Evolutionary conservation across 2,113 vertebrate species (phyloP), one percentile per base, ranked within the genome.

Genomic region (Rhombomys opimus): DNA sequence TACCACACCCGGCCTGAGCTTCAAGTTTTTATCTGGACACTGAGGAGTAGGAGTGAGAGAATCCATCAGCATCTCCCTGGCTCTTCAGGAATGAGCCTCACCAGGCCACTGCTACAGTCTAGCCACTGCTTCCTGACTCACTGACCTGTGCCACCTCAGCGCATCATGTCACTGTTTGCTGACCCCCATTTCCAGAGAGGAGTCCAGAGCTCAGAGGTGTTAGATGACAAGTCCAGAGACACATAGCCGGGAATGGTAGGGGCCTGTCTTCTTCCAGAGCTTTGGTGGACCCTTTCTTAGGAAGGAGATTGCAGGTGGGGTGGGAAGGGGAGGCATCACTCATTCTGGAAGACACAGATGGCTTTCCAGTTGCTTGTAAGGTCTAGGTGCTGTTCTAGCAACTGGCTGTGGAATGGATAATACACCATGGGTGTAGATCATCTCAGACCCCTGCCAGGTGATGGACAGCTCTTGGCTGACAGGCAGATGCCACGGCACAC

Each of bases 361-460:
- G 82, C 54, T 75, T 90, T 70, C 2, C 3, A 72, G 88, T 67
- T 68, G 85, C 86, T 65, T 23, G 2, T 54, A 52, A 32, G 46
- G 13, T 35, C 46, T 7, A 1, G 23, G 77, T 1, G 17, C 38
- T 12, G 3, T 41, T 52, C 86, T 81, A 0, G 0, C 13, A 4
- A 18, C 32, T 65, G 22, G 20, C 6, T 0, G n/a, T 10, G 57
- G 78, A 67, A 27, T 22, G n/a, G 68, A 30, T 68, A 50, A 78
- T 52, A 85, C 27, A 0, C 7, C 1, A 46, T 54, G 41, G 27
- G 38, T 54, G 46, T 75, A 0, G 35, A 32, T 57, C 54, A 57
- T 90, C 92, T 72, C 25, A 5, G 9, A 87, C 35, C 22, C 30
- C 61, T 5, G 2, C 25, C 85, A 68, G 92, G 50, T 81, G 61